Conservation (phyloP, 2,113 vertebrate genomes). For the Brienomyrus longianalis region DNA sequence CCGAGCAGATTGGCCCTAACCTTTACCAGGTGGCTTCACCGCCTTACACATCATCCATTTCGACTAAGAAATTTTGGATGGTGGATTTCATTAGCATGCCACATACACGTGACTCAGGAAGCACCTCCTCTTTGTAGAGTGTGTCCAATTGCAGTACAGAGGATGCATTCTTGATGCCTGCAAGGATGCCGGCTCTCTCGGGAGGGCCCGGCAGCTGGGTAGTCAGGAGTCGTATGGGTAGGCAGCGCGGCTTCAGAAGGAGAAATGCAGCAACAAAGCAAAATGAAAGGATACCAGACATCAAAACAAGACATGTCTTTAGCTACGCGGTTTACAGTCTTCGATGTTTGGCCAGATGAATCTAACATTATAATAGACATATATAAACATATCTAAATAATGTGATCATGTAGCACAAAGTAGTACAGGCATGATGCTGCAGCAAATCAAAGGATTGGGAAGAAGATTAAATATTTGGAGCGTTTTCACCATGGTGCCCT, state of each 20-base stretch:
- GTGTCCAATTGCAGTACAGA: neutral
- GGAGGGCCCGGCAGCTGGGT: neutral
- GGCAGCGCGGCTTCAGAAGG: neutral
- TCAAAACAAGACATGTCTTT: neutral
- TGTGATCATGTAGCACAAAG: neutral
- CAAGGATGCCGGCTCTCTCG: neutral
- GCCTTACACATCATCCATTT: neutral
- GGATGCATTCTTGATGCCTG: neutral
- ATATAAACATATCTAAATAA: neutral
- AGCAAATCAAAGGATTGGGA: neutral
- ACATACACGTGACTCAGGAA: neutral
- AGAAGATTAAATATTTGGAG: neutral
- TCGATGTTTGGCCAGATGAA: neutral
- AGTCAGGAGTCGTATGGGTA: neutral
- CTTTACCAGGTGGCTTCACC: neutral
- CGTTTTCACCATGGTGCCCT: neutral
- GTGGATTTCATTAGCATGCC: neutral
- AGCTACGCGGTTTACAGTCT: neutral
- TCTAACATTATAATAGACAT: neutral
- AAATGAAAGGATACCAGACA: neutral
- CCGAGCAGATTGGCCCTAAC: neutral
- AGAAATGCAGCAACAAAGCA: neutral
- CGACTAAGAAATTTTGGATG: neutral
- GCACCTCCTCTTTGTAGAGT: neutral
- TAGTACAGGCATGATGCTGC: neutral